phyloP scores from a whole-genome alignment of 2,888 invertebrate genomes.

The Trachelus troglodyta region DNA sequence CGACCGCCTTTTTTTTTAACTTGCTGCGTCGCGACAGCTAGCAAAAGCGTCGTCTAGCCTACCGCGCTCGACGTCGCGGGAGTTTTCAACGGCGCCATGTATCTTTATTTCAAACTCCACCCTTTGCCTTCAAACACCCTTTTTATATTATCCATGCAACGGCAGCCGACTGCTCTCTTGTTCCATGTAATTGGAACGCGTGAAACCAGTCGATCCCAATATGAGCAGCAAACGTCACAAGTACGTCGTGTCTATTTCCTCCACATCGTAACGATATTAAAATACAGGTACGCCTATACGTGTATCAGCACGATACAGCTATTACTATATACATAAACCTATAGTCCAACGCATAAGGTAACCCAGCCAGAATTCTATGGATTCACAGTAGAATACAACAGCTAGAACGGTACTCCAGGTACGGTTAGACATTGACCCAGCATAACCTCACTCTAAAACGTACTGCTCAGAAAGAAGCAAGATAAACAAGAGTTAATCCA shows the following conservation, averaged over 20 bases:
- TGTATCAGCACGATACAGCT: background rate
- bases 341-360: background rate
- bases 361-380: background rate
- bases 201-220: background rate
- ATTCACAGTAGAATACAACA: background rate
- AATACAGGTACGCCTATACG: background rate
- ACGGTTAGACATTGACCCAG: background rate
- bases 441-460: background rate
- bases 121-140: conserved; percentile 19
- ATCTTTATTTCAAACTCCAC: conserved; percentile 18
- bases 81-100: conserved; percentile 4
- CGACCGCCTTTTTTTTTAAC: background rate
- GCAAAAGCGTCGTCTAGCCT: background rate
- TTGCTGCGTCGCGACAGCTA: background rate
- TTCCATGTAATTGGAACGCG: background rate
- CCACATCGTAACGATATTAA: background rate
- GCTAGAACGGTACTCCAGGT: background rate
- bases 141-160: conserved; percentile 5
- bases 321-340: background rate
- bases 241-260: background rate
- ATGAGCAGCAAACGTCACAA: background rate
- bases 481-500: background rate
- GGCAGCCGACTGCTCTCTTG: background rate
- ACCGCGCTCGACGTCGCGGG: background rate
- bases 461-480: background rate